These are phyloP conservation scores for Entelurus aequoreus DNA, from an alignment of 2,113 vertebrate genomes.

Conservation along the genomic window DNA sequence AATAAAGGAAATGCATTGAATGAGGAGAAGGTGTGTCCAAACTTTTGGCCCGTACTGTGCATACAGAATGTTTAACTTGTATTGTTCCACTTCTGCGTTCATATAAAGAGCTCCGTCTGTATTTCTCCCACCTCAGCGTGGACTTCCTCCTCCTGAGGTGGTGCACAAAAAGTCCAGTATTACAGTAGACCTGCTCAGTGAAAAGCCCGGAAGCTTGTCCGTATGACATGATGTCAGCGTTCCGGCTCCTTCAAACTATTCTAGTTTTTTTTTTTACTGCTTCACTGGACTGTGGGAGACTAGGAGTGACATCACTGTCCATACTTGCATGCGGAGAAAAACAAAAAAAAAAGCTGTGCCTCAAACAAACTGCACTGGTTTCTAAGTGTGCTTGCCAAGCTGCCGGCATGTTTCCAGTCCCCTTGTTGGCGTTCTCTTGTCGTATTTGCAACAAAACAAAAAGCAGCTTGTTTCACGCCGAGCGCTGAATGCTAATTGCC, in stretches of 20 bases:
- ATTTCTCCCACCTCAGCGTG: slow-evolving; percentile 17
- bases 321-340: too few relatives aligned
- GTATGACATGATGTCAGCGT: slow-evolving; percentile 44
- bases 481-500: neutral
- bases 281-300: neutral
- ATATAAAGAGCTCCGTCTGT: slow-evolving; percentile 1
- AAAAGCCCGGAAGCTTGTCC: slow-evolving; percentile 32
- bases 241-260: slow-evolving; percentile 10
- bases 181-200: slow-evolving; percentile 16
- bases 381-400: too few relatives aligned
- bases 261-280: slow-evolving; percentile 14
- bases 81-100: slow-evolving; percentile 5
- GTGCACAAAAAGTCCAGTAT: slow-evolving; percentile 33
- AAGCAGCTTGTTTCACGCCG: neutral
- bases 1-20: too few relatives aligned
- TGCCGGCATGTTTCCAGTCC: too few relatives aligned
- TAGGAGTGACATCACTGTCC: too few relatives aligned
- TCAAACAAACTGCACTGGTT: too few relatives aligned
- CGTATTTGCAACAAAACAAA: neutral
- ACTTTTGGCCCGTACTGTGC: too few relatives aligned
- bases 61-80: neutral
- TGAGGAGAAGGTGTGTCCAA: too few relatives aligned
- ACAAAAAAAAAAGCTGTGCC: too few relatives aligned
- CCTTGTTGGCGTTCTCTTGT: neutral
- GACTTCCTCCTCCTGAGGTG: slow-evolving; percentile 44